phyloP scores from a whole-genome alignment of 2,113 vertebrate genomes.

The Strix uralensis region DNA sequence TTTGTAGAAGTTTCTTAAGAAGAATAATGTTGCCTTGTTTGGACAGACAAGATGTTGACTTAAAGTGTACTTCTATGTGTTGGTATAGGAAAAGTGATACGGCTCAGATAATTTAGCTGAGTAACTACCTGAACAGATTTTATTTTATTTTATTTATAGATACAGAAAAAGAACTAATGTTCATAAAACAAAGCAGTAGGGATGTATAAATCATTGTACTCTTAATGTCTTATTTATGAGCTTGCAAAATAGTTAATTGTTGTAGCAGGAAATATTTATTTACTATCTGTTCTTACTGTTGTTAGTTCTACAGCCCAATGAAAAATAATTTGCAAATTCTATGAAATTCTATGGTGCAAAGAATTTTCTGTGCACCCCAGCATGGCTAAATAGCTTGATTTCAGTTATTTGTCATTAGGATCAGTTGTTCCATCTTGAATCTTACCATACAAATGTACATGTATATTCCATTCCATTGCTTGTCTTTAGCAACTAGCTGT shows the following conservation, averaged over 20 bases:
- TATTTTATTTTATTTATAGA: background rate
- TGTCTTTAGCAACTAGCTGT: background rate
- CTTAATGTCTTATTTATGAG: background rate
- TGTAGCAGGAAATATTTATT: background rate
- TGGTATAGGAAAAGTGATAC: background rate
- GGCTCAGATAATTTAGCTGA: background rate
- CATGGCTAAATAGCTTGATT: background rate
- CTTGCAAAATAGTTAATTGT: background rate
- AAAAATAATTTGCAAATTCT: background rate
- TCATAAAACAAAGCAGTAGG: background rate
- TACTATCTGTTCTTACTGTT: background rate
- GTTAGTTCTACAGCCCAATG: background rate
- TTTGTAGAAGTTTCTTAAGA: background rate
- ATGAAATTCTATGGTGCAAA: background rate
- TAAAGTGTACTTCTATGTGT: background rate
- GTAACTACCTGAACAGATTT: background rate
- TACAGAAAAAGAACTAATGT: background rate
- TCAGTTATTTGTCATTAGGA: background rate
- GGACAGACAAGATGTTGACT: background rate
- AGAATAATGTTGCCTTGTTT: background rate
- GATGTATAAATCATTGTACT: background rate
- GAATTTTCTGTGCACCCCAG: background rate
- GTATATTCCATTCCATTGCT: background rate
- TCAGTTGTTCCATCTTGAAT: background rate
- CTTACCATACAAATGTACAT: background rate